These are phyloP conservation scores for Iphiclides podalirius DNA, from an alignment of 2,888 invertebrate species.

Conservation along the genomic window DNA sequence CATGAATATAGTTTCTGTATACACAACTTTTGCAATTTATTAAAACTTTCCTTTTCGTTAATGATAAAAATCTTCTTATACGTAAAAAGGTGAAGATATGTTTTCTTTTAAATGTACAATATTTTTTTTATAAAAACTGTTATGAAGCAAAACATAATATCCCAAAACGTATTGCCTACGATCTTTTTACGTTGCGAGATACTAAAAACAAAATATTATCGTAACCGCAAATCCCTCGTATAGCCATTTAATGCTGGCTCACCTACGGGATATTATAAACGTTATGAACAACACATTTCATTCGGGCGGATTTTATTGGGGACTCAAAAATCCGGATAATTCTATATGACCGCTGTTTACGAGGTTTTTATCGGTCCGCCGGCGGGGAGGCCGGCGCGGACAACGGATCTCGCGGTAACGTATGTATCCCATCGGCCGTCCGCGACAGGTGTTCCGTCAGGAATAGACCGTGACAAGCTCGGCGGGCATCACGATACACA, in stretches of 20 bases:
- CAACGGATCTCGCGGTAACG: slow-evolving; percentile 14
- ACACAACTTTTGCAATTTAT: no score
- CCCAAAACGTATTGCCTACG: no score
- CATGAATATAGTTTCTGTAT: no score
- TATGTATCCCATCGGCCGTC: slow-evolving; percentile 34
- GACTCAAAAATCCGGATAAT: slow-evolving; percentile 21
- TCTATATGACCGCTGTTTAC: slow-evolving; percentile 14
- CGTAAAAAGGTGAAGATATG: no score
- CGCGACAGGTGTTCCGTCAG: slow-evolving; percentile 36
- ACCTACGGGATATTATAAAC: not conserved
- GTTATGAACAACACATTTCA: slow-evolving; percentile 7
- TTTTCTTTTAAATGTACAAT: no score
- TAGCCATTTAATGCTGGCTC: not conserved
- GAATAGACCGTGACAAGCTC: slow-evolving; percentile 32
- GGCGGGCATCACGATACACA: no score
- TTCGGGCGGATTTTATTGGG: slow-evolving; percentile 14
- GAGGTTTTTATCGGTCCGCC: slow-evolving; percentile 10
- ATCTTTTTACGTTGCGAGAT: no score
- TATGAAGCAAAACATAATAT: no score
- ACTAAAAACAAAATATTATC: not conserved
- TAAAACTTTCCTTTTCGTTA: no score
- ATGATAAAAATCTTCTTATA: no score
- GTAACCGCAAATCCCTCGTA: not conserved
- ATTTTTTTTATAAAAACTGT: no score
- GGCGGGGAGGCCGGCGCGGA: not conserved